These are phyloP conservation scores for Brachirus orientalis DNA, from an alignment of 2,113 vertebrate species.

Conservation along the genomic window DNA sequence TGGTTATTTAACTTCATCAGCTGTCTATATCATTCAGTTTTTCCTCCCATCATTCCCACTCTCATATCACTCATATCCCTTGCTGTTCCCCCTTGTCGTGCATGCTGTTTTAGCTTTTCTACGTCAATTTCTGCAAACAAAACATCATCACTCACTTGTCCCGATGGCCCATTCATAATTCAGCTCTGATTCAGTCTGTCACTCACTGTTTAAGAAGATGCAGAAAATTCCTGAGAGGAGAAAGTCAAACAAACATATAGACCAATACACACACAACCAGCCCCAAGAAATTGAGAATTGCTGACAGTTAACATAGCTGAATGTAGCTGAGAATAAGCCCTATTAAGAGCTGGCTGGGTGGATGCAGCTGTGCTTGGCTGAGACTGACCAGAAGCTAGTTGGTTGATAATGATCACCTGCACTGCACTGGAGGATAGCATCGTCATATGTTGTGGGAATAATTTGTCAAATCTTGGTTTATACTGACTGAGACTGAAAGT, in stretches of 20 bases:
- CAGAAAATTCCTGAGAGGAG: conserved; percentile 6
- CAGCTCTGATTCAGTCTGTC: conserved; percentile 19
- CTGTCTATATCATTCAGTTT: neutral
- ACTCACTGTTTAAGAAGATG: conserved; percentile 5
- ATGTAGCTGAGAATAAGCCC: conserved; percentile 26
- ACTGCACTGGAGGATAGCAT: neutral
- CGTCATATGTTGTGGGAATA: conserved; percentile 14
- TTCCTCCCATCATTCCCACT: conserved; percentile 2
- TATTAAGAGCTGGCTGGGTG: conserved; percentile 56
- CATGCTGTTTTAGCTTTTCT: conserved; percentile 1
- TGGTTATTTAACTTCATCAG: conserved; percentile 10
- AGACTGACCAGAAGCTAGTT: conserved; percentile 28
- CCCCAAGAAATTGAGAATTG: conserved; percentile 47
- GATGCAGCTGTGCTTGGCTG: conserved; percentile 59
- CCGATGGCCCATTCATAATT: conserved; percentile 1
- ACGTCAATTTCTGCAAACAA: conserved; percentile 5
- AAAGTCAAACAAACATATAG: conserved; percentile 11
- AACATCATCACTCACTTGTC: conserved; percentile 15
- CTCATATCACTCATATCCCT: neutral
- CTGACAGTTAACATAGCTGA: conserved; percentile 59
- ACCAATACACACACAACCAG: conserved; percentile 18
- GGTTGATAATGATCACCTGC: conserved; percentile 64
- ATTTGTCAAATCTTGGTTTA: conserved; percentile 25
- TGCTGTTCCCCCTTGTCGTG: neutral
- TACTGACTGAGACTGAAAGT: conserved; percentile 10